These are phyloP conservation scores for Cynocephalus volans DNA, from an alignment of 2,113 vertebrate species.

Conservation along the genomic window DNA sequence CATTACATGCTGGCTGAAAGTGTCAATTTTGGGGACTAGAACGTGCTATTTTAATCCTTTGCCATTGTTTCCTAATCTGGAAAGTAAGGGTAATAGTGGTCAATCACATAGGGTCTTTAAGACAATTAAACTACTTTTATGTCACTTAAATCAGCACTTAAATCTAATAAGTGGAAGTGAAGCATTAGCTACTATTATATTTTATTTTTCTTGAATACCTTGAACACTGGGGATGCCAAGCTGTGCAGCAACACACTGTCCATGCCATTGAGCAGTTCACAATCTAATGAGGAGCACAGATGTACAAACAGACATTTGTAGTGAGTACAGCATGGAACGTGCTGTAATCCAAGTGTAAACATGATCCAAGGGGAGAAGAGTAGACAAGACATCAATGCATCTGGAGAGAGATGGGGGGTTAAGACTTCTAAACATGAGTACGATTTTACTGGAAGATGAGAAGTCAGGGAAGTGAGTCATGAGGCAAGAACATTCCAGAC, in stretches of 20 bases:
- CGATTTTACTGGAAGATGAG: neutral
- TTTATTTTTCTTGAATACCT: neutral
- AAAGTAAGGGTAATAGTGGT: neutral
- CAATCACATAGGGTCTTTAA: neutral
- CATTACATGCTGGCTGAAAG: neutral
- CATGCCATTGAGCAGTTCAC: neutral
- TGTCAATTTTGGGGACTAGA: neutral
- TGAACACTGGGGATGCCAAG: too few species aligned
- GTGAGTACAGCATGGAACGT: neutral
- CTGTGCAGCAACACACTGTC: neutral
- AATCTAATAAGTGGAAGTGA: neutral
- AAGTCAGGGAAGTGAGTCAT: neutral
- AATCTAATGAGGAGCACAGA: neutral
- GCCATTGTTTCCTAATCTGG: neutral
- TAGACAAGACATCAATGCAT: too few species aligned
- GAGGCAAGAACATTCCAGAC: neutral
- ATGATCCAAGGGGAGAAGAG: neutral
- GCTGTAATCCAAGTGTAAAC: neutral
- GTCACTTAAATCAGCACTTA: neutral
- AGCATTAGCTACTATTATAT: neutral
- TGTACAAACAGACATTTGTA: too few species aligned
- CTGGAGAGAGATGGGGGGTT: neutral
- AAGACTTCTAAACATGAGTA: neutral
- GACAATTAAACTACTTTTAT: neutral
- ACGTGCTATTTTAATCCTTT: neutral